Evolutionary conservation across 2,113 vertebrate genomes (phyloP).

Genomic region (Elephantulus edwardii): DNA sequence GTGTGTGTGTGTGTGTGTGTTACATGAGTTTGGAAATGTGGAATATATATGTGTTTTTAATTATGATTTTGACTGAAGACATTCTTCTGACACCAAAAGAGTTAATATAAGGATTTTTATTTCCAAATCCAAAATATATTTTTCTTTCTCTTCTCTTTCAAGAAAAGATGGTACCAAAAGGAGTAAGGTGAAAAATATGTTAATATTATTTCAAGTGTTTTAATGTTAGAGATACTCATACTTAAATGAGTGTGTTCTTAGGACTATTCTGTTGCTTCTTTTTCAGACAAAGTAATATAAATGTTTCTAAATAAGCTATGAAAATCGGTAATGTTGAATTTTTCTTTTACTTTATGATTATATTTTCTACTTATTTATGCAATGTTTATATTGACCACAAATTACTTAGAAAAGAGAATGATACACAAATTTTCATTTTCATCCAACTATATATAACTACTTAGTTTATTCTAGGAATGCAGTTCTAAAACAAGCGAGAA

Average conservation of each 20-base stretch:
- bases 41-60: slow-evolving; percentile 32
- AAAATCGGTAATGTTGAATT: slow-evolving; percentile 53
- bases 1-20: background rate
- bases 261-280: slow-evolving; percentile 39
- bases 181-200: slow-evolving; percentile 32
- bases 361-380: slow-evolving; percentile 14
- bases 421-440: slow-evolving; percentile 31
- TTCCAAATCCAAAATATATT: slow-evolving; percentile 49
- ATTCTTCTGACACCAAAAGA: slow-evolving; percentile 40
- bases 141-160: background rate
- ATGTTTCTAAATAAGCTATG: slow-evolving; percentile 26
- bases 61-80: background rate
- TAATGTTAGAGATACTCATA: slow-evolving; percentile 30
- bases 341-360: slow-evolving; percentile 29
- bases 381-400: slow-evolving; percentile 34
- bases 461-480: slow-evolving; percentile 39
- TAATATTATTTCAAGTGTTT: slow-evolving; percentile 48
- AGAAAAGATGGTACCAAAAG: slow-evolving; percentile 30
- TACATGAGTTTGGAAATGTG: background rate
- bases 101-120: slow-evolving; percentile 44
- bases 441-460: slow-evolving; percentile 42
- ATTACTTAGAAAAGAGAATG: slow-evolving; percentile 29
- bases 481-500: slow-evolving; percentile 7
- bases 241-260: slow-evolving; percentile 7
- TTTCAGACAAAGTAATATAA: slow-evolving; percentile 47